Conservation (phyloP, 2,113 vertebrate species). For the Megaceryle torquata region DNA sequence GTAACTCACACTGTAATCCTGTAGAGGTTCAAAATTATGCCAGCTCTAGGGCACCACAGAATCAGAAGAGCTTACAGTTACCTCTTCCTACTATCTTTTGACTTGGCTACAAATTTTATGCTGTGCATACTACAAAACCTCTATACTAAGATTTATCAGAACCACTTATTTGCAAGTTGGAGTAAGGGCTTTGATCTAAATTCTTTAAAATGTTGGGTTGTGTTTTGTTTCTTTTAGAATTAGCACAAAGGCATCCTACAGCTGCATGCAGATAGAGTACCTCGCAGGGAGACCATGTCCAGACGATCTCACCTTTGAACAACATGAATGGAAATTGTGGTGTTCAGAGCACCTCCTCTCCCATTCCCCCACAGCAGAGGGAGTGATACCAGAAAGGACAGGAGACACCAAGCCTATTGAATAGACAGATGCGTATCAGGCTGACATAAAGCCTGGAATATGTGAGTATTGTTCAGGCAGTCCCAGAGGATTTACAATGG, state of each 20-base stretch:
- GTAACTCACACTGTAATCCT: not conserved
- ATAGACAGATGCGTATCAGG: not conserved
- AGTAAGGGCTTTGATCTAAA: not conserved
- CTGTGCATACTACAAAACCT: not conserved
- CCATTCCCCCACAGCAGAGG: not conserved
- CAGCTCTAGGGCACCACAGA: not conserved
- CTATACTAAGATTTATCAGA: not conserved
- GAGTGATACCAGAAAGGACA: slow-evolving; percentile 8
- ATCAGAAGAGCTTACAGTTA: not conserved
- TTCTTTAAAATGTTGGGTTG: not conserved
- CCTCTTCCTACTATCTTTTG: not conserved
- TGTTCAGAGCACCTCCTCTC: not conserved
- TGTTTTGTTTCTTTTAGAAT: not conserved
- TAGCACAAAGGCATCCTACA: not conserved
- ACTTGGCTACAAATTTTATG: not conserved
- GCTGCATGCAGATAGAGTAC: not conserved
- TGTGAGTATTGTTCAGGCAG: not conserved
- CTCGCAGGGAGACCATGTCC: not conserved
- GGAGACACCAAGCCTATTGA: not conserved
- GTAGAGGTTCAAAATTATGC: not conserved
- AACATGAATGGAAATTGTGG: not conserved
- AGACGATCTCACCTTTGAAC: not conserved
- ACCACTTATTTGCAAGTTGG: not conserved
- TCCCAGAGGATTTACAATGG: slow-evolving; percentile 17
- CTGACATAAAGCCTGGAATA: slow-evolving; percentile 37